These are phyloP conservation scores for Oxycera nigricornis DNA, from an alignment of 2,888 invertebrate species.

Conservation along the genomic window DNA sequence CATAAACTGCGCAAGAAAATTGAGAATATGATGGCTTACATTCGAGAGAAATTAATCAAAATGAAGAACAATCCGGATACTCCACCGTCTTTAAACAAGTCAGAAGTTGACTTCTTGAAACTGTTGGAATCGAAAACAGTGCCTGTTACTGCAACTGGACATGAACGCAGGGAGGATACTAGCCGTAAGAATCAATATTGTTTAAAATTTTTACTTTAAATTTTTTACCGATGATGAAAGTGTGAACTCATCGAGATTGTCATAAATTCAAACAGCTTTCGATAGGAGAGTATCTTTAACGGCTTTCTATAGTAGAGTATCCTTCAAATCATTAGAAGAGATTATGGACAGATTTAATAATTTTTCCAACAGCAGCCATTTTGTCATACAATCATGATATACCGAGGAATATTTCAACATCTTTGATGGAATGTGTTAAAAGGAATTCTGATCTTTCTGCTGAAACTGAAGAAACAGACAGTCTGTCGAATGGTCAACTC, in stretches of 20 bases:
- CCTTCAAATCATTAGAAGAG: no score
- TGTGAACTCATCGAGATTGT: no score
- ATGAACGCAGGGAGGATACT: background rate
- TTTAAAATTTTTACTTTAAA: no score
- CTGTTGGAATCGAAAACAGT: background rate
- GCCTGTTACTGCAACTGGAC: background rate
- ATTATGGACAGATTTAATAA: no score
- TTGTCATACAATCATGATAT: background rate
- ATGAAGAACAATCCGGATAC: background rate
- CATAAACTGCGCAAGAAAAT: conserved; percentile 2
- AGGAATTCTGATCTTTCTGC: background rate
- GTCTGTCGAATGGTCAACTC: background rate
- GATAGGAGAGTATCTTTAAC: no score
- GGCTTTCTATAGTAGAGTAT: no score
- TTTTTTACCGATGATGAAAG: no score
- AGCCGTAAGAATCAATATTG: no score
- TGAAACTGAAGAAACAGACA: conserved; percentile 1
- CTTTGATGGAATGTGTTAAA: background rate
- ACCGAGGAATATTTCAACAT: background rate
- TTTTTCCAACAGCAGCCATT: background rate
- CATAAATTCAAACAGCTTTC: no score
- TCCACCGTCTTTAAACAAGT: background rate
- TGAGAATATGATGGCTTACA: background rate
- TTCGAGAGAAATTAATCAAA: background rate
- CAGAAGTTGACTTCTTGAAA: background rate